Conservation (phyloP, 2,797 vertebrate genomes). For the Toxotes lorentzi region DNA sequence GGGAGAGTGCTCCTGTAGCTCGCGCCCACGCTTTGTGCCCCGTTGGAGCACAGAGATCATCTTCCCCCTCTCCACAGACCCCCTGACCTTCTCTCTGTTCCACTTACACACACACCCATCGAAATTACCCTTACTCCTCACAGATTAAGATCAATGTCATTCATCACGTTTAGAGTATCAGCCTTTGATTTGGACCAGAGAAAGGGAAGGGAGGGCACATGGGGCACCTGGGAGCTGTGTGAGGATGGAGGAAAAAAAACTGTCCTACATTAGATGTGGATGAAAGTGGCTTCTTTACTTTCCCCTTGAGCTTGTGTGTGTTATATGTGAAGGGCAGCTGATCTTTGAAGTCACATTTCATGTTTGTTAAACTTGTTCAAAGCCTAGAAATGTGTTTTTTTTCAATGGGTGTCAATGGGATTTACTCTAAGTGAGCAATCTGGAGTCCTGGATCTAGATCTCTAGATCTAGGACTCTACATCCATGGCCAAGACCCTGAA, state of each 20-base stretch:
- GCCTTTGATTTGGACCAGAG: constrained; percentile 82
- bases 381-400: too few species aligned
- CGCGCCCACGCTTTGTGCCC: constrained; percentile 78
- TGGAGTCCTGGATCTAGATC: background rate
- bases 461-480: background rate
- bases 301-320: constrained; percentile 42
- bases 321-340: constrained; percentile 31
- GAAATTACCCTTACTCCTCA: constrained; percentile 78
- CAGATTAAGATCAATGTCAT: constrained; percentile 87
- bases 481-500: background rate
- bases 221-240: constrained; percentile 78
- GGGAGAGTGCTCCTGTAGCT: constrained; percentile 75
- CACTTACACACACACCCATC: constrained; percentile 76
- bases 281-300: constrained; percentile 64
- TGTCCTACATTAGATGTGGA: constrained; percentile 62
- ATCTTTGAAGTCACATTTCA: constrained; percentile 43
- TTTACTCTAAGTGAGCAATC: too few species aligned
- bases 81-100: constrained; percentile 80
- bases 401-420: too few species aligned
- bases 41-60: constrained; percentile 74
- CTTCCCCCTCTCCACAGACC: constrained; percentile 76
- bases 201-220: constrained; percentile 84
- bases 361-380: too few species aligned
- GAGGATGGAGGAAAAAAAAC: constrained; percentile 73
- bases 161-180: constrained; percentile 83